Conservation (phyloP, 2,797 vertebrate species). For the Gorsachius magnificus region DNA sequence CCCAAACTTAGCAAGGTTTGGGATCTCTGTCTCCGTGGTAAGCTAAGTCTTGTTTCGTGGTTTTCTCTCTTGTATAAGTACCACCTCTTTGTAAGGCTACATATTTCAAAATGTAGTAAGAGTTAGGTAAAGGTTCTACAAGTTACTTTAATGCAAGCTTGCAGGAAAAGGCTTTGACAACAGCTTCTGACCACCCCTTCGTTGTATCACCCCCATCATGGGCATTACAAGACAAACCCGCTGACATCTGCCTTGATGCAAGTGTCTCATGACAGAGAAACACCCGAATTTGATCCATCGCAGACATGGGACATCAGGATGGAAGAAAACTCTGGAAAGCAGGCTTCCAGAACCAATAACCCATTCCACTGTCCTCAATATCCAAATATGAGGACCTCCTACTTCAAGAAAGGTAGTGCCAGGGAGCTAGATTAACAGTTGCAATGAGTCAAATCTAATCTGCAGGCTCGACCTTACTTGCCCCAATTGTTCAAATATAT, state of each 20-base stretch:
- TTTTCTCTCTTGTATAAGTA: neutral
- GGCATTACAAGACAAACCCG: neutral
- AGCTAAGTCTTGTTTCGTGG: neutral
- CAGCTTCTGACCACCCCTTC: neutral
- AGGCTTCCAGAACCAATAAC: neutral
- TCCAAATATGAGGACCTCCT: neutral
- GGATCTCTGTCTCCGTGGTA: neutral
- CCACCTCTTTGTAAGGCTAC: neutral
- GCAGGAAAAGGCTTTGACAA: neutral
- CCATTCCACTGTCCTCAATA: neutral
- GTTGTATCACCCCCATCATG: accelerated
- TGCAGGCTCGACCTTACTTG: neutral
- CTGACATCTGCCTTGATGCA: neutral
- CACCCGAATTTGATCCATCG: neutral
- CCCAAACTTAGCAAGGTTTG: neutral
- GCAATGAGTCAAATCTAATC: neutral
- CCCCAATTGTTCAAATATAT: neutral
- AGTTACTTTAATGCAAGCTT: neutral
- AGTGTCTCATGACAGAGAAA: neutral
- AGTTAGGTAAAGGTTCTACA: neutral
- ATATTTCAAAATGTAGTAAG: neutral
- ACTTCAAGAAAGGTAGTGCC: neutral
- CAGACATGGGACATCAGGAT: neutral
- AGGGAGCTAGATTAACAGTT: neutral
- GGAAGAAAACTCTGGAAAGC: neutral